Conservation (phyloP, 1,140 invertebrate genomes). For the Scaptomyza graminum region DNA sequence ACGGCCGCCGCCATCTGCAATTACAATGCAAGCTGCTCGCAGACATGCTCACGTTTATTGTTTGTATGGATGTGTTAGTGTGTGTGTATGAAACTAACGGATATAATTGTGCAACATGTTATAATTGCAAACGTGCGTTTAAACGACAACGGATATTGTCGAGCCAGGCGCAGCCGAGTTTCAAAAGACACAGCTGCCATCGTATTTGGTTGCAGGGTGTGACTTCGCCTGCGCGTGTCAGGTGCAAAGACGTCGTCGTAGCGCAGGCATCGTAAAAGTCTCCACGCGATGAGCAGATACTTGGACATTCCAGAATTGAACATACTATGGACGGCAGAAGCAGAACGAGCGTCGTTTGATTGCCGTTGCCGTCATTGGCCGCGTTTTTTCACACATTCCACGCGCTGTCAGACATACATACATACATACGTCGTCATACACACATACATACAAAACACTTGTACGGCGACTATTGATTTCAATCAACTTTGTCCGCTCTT, state of each 20-base stretch:
- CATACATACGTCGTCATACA: conserved; percentile 7
- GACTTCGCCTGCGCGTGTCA: conserved; percentile 49
- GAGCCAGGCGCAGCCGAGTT: too few species aligned
- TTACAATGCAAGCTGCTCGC: conserved; percentile 32
- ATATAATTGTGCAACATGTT: conserved; percentile 34
- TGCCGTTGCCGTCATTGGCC: conserved; percentile 70
- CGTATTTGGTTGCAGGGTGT: conserved; percentile 37
- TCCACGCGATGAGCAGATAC: conserved; percentile 41
- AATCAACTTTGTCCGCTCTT: conserved; percentile 68
- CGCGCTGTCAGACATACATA: conserved; percentile 46
- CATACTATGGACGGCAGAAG: conserved; percentile 39
- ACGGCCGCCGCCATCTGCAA: conserved; percentile 57
- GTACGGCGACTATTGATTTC: conserved; percentile 75
- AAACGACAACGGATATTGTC: conserved; percentile 19
- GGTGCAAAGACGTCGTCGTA: conserved; percentile 48
- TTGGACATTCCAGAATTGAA: conserved; percentile 75
- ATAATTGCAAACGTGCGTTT: conserved; percentile 14
- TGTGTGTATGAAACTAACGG: conserved; percentile 2
- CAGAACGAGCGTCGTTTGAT: conserved; percentile 52
- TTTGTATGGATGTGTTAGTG: conserved; percentile 12
- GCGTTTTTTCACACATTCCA: conserved; percentile 80
- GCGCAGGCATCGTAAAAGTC: conserved; percentile 37
- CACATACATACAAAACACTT: conserved; percentile 52
- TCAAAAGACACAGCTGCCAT: conserved; percentile 22
- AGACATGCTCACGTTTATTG: conserved; percentile 1